A percentile compares a stretch with the other conserved stretches of the same genome.
Conservation (phyloP, 2,888 invertebrate species). For the Cyclophora albipunctata region DNA sequence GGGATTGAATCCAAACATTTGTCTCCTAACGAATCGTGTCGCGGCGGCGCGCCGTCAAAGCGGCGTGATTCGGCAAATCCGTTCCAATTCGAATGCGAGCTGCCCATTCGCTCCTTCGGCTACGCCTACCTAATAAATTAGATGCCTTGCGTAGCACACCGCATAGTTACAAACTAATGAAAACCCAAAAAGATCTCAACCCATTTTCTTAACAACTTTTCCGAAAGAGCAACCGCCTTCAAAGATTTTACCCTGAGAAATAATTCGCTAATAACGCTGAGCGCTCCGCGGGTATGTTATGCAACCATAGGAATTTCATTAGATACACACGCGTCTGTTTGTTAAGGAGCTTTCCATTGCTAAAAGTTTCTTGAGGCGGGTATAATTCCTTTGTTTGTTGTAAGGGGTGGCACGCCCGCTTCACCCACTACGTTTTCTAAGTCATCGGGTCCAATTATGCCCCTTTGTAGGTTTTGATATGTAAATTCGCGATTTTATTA, state of each 20-base stretch:
- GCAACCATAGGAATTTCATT: constrained; percentile 77
- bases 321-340: constrained; percentile 76
- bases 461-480: constrained; percentile 77
- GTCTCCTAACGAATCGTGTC: constrained; percentile 75
- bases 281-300: constrained; percentile 71
- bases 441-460: constrained; percentile 76
- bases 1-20: constrained; percentile 74
- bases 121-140: constrained; percentile 75
- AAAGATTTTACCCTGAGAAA: constrained; percentile 71
- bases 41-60: constrained; percentile 65
- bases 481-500: constrained; percentile 76
- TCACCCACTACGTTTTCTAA: constrained; percentile 74
- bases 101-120: constrained; percentile 71
- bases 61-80: constrained; percentile 70
- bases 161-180: constrained; percentile 75
- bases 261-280: constrained; percentile 72
- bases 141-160: constrained; percentile 65
- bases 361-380: constrained; percentile 77
- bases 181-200: constrained; percentile 72
- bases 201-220: constrained; percentile 75
- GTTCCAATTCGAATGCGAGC: constrained; percentile 65
- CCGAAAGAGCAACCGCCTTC: constrained; percentile 73
- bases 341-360: constrained; percentile 76
- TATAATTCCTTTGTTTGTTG: constrained; percentile 76
- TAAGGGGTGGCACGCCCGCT: constrained; percentile 57